Conservation (phyloP, 2,113 vertebrate genomes). For the Prunella himalayana region DNA sequence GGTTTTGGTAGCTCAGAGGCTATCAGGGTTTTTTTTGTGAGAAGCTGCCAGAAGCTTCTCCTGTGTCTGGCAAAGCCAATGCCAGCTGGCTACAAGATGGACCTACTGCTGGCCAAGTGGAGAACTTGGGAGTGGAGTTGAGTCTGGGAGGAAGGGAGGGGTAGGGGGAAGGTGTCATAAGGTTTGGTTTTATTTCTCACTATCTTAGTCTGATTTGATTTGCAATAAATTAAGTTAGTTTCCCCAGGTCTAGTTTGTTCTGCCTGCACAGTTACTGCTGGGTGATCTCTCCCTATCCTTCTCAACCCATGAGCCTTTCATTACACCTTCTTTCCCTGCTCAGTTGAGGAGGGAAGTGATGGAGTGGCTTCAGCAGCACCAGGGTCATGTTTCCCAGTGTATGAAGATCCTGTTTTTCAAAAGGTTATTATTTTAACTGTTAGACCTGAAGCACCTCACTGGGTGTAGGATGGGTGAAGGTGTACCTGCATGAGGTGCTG, state of each 20-base stretch:
- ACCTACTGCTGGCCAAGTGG: not conserved
- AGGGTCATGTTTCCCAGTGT: not conserved
- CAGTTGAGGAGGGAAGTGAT: not conserved
- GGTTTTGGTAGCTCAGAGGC: not conserved
- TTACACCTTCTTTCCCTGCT: not conserved
- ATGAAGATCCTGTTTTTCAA: not conserved
- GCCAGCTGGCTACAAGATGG: not conserved
- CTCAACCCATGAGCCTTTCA: not conserved
- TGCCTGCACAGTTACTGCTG: not conserved
- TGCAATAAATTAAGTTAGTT: not conserved
- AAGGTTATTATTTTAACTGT: not conserved
- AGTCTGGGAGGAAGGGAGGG: not conserved
- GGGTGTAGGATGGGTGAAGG: accelerated
- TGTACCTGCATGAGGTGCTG: not conserved
- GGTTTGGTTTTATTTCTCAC: not conserved
- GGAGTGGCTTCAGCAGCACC: not conserved
- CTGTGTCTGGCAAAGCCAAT: accelerated
- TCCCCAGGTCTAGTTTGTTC: not conserved
- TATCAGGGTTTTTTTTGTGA: not conserved
- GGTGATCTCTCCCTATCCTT: not conserved
- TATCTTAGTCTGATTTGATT: not conserved
- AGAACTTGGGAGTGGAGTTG: not conserved
- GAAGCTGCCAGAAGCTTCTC: not conserved
- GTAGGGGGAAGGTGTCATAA: not conserved
- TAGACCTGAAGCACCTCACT: not conserved